Evolutionary conservation across 2,113 vertebrate genomes (phyloP).

Genomic region (Crotophaga sulcirostris): DNA sequence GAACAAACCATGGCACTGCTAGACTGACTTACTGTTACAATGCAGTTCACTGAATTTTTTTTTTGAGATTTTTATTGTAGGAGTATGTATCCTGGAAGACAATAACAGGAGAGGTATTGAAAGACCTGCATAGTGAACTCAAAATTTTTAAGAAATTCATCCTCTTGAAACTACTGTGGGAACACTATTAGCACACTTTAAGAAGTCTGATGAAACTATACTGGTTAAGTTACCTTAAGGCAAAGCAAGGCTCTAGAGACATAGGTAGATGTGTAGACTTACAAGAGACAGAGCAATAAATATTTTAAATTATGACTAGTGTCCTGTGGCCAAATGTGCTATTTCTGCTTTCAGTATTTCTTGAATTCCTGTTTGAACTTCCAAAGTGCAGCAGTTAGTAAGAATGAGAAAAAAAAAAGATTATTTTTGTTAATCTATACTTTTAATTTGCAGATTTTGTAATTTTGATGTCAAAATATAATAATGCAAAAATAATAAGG

Average conservation of each 20-base stretch:
- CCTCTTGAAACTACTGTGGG: background rate
- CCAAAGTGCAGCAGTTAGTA: background rate
- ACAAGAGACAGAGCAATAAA: background rate
- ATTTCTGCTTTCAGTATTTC: background rate
- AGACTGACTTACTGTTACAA: background rate
- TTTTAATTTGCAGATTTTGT: background rate
- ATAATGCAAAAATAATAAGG: background rate
- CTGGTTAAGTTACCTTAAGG: background rate
- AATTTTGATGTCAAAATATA: background rate
- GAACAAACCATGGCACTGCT: background rate
- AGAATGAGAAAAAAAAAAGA: background rate
- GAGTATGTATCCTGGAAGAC: background rate
- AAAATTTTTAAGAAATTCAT: background rate
- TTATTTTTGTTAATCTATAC: background rate
- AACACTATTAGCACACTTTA: background rate
- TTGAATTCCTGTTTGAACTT: background rate
- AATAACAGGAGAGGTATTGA: background rate
- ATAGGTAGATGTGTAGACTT: background rate
- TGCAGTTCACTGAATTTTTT: background rate
- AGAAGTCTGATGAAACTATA: background rate
- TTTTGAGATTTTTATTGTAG: background rate
- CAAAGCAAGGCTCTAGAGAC: background rate
- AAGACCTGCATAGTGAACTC: background rate
- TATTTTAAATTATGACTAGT: background rate
- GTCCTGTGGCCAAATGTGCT: background rate